Percentiles rank a stretch among this genome's conserved stretches.
These are phyloP conservation scores for Corydoras maculifer DNA, from an alignment of 2,113 vertebrate species.

Conservation along the genomic window DNA sequence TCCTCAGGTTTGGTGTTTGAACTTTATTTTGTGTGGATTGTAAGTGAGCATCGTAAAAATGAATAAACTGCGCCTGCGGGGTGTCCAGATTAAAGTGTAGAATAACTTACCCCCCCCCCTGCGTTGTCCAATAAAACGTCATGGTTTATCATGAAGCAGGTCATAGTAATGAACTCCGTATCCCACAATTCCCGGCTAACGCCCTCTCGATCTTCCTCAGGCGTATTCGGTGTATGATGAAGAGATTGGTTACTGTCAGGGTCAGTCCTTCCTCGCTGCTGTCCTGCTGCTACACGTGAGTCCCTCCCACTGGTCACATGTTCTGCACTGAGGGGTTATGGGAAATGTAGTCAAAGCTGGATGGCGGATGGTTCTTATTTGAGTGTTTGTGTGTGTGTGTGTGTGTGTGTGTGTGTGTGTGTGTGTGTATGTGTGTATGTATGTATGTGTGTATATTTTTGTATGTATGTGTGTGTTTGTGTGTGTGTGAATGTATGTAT, in stretches of 20 bases:
- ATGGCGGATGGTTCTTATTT: too few species aligned
- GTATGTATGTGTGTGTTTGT: conserved; percentile 2
- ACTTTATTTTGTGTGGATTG: too few species aligned
- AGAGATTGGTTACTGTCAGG: conserved; percentile 98
- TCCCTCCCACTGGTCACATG: neutral
- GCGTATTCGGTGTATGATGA: conserved; percentile 97
- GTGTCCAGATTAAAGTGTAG: too few species aligned
- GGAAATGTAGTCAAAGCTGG: neutral
- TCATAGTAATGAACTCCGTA: too few species aligned
- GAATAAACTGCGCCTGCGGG: too few species aligned
- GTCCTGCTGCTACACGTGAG: conserved; percentile 95
- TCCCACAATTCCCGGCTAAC: too few species aligned
- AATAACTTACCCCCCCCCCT: too few species aligned
- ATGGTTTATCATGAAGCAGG: too few species aligned
- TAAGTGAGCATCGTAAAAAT: too few species aligned
- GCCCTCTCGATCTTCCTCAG: conserved; percentile 51
- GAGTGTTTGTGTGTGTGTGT: neutral
- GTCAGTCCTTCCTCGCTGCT: conserved; percentile 96
- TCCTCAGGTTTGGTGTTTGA: too few species aligned
- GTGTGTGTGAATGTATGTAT: conserved; percentile 23
- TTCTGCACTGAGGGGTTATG: neutral
- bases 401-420: conserved; percentile 28
- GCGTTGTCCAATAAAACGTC: too few species aligned
- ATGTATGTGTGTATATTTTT: too few species aligned
- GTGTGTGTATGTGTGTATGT: conserved; percentile 70